A percentile compares a stretch with the other conserved stretches of the same genome.
Evolutionary conservation across 2,888 invertebrate genomes (phyloP).

Genomic region (Vesta saturnalis): DNA sequence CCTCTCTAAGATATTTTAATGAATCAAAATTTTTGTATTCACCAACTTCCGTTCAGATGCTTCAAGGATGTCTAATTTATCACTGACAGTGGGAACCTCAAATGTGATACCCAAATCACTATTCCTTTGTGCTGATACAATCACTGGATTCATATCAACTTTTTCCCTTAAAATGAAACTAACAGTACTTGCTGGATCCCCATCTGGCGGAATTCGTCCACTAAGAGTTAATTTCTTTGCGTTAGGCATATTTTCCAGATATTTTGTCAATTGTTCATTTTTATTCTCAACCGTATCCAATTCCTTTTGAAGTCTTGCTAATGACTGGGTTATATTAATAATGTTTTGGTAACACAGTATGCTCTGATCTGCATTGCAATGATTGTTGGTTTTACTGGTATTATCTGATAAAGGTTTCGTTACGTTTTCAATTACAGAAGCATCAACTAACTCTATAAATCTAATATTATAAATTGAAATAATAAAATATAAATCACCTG

Average conservation of each 20-base stretch:
- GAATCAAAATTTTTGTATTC: slow-evolving; percentile 42
- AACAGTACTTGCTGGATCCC: slow-evolving; percentile 40
- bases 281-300: background rate
- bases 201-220: slow-evolving; percentile 38
- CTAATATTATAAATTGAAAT: no score
- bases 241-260: slow-evolving; percentile 38
- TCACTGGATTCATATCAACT: slow-evolving; percentile 42
- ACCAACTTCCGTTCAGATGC: slow-evolving; percentile 45
- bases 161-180: slow-evolving; percentile 47
- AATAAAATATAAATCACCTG: no score
- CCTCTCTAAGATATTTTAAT: no score
- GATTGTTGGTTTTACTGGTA: no score
- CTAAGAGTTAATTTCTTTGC: slow-evolving; percentile 39
- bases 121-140: slow-evolving; percentile 44
- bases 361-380: background rate
- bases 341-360: background rate
- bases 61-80: slow-evolving; percentile 47
- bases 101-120: slow-evolving; percentile 48
- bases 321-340: background rate
- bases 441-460: no score
- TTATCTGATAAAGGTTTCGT: no score
- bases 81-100: slow-evolving; percentile 45
- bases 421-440: no score
- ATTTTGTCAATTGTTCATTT: slow-evolving; percentile 22
- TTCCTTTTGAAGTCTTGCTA: background rate